Conservation (phyloP, 2,797 vertebrate species). For the Arnoldichthys spilopterus region DNA sequence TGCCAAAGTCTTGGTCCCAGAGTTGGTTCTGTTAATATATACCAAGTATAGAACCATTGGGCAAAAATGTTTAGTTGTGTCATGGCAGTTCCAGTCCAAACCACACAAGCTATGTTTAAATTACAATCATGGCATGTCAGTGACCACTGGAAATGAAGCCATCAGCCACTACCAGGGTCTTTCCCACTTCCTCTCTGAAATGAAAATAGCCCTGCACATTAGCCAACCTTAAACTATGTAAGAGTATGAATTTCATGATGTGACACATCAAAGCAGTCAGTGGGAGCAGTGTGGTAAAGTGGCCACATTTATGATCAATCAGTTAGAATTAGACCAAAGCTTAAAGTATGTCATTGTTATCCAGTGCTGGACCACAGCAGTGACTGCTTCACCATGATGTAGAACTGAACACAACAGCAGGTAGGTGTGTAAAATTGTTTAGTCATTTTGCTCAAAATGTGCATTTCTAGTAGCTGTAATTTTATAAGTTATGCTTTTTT, state of each 20-base stretch:
- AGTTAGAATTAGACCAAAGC: slow-evolving; percentile 20
- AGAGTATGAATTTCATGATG: slow-evolving; percentile 23
- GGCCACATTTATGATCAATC: neutral
- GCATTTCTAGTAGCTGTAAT: neutral
- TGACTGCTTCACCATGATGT: neutral
- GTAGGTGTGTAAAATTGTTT: slow-evolving; percentile 1
- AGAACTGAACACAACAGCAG: neutral
- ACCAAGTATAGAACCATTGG: slow-evolving; percentile 12
- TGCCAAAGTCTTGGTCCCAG: neutral
- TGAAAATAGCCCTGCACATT: slow-evolving; percentile 28
- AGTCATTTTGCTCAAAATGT: slow-evolving; percentile 12
- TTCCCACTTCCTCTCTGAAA: slow-evolving; percentile 33
- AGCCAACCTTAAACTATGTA: slow-evolving; percentile 16
- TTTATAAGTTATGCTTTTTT: no score
- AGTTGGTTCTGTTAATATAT: neutral
- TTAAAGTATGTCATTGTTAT: slow-evolving; percentile 13
- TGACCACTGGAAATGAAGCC: slow-evolving; percentile 42
- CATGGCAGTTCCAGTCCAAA: neutral
- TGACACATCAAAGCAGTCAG: slow-evolving; percentile 29
- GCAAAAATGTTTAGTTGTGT: slow-evolving; percentile 27
- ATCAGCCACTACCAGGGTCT: slow-evolving; percentile 3
- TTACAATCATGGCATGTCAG: slow-evolving; percentile 14
- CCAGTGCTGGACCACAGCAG: neutral
- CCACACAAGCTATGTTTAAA: slow-evolving; percentile 20
- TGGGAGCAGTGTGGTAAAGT: slow-evolving; percentile 15